Evolutionary conservation across 2,888 invertebrate species (phyloP).

Genomic region (Dicyrtoma fusca): DNA sequence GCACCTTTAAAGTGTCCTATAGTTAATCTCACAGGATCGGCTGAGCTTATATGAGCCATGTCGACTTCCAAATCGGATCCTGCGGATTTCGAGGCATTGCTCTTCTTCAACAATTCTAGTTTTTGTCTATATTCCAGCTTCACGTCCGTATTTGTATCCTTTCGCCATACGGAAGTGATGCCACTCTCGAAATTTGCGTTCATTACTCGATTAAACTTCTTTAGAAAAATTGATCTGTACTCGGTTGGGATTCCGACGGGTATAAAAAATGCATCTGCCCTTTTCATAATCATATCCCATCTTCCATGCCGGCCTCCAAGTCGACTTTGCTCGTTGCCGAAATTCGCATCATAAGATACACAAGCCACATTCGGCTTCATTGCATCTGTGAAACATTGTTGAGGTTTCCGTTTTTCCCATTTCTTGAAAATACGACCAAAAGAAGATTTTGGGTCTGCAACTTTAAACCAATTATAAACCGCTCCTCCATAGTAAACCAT

Average conservation of each 20-base stretch:
- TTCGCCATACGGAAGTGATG: background rate
- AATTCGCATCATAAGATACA: background rate
- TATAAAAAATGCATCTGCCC: background rate
- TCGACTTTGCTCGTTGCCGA: no score
- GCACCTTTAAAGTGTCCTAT: no score
- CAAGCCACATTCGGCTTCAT: background rate
- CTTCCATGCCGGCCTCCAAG: background rate
- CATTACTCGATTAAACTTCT: background rate
- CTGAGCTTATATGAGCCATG: no score
- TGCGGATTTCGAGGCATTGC: no score
- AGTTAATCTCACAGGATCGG: no score
- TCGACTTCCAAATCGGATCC: no score
- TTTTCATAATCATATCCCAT: background rate
- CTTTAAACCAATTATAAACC: background rate
- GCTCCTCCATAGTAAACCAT: conserved; percentile 4
- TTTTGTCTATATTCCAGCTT: no score
- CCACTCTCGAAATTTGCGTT: background rate
- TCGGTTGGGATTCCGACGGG: background rate
- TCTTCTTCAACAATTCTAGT: no score
- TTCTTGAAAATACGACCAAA: background rate
- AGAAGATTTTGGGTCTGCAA: background rate
- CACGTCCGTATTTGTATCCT: background rate
- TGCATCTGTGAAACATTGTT: no score
- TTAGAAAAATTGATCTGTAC: background rate
- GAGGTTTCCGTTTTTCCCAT: background rate